Conservation (phyloP, 2,888 invertebrate species). For the Eilema griseolum region DNA sequence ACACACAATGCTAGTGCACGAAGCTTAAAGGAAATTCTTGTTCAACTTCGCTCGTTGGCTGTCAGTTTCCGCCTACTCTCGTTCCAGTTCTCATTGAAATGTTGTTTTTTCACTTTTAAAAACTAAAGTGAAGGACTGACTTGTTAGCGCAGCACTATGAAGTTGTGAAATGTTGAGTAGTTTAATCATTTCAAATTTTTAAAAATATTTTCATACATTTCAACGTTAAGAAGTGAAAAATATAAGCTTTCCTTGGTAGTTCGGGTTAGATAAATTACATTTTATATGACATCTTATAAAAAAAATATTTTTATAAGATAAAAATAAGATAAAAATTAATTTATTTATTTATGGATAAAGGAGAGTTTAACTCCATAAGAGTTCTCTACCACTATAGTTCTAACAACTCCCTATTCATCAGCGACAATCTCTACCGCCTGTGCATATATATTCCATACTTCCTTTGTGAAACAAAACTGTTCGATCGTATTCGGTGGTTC, state of each 20-base stretch:
- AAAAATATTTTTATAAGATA: no score
- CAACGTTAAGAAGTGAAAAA: no score
- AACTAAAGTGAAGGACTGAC: slow-evolving; percentile 53
- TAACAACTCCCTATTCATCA: slow-evolving; percentile 17
- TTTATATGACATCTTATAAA: no score
- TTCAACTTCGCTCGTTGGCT: slow-evolving; percentile 44
- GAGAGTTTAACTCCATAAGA: no score
- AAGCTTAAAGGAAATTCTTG: slow-evolving; percentile 43
- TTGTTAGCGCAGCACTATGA: slow-evolving; percentile 29
- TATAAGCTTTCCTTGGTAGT: background rate
- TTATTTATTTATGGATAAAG: no score
- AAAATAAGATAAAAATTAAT: no score
- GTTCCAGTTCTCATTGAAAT: slow-evolving; percentile 57
- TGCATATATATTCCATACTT: slow-evolving; percentile 24
- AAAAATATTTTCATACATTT: no score
- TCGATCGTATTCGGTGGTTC: slow-evolving; percentile 38
- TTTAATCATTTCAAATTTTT: background rate
- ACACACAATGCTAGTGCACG: slow-evolving; percentile 29
- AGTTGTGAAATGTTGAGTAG: slow-evolving; percentile 15
- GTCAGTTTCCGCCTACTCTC: slow-evolving; percentile 51
- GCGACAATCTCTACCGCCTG: slow-evolving; percentile 8
- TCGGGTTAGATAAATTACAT: no score
- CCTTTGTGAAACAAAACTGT: slow-evolving; percentile 32
- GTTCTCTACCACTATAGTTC: no score
- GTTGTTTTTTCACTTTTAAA: slow-evolving; percentile 52